Evolutionary conservation across 92 coral and sea anemone species (phyloP), one percentile per base, ranked within the genome.

Genomic region (Parazoanthus swiftii): DNA sequence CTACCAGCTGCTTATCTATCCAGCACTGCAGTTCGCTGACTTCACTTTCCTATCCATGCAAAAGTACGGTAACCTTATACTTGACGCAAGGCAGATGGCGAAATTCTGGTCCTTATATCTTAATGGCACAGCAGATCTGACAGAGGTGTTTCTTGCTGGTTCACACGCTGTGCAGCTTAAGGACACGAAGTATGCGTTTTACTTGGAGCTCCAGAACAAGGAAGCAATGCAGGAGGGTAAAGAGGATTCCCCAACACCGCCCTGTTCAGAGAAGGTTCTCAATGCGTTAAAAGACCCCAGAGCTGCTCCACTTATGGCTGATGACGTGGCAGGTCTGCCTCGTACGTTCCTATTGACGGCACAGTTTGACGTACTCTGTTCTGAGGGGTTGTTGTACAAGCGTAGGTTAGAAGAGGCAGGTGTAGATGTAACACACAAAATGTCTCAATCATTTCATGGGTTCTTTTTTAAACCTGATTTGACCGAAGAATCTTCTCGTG

Each of bases 231-330:
- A 18, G n/a, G 77, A 80, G 58, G 33, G 85, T 15, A 35, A 26
- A 13, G 23, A 80, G 2, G 15, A 33, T 29, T 4, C 86, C 36
- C 86, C 78, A 25, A 20, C 65, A 63, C 37, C 23, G 2, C 26
- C 78, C 8, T 75, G 85, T 70, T 89, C 89, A 0, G 89, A 91
- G 70, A 63, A 26, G 0, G 65, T 91, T 70, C 77, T 37, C 39
- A 72, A 70, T 9, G 77, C 89, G 13, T 84, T 91, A 16, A 88
- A 82, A 23, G 90, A 91, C 76, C 90, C 90, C 56, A 70, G 65
- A 51, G 89, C 83, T 38, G 59, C 89, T 2, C 93, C 93, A 46
- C 86, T 91, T 23, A 48, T 91, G 79, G 93, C 91, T 59, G 91
- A 88, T 72, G 86, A 88, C 46, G 37, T 91, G 68, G 33, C 81